A percentile compares a stretch with the other conserved stretches of the same genome.
These are phyloP conservation scores for Leptogaster cylindrica DNA, from an alignment of 2,888 invertebrate genomes.

Conservation along the genomic window DNA sequence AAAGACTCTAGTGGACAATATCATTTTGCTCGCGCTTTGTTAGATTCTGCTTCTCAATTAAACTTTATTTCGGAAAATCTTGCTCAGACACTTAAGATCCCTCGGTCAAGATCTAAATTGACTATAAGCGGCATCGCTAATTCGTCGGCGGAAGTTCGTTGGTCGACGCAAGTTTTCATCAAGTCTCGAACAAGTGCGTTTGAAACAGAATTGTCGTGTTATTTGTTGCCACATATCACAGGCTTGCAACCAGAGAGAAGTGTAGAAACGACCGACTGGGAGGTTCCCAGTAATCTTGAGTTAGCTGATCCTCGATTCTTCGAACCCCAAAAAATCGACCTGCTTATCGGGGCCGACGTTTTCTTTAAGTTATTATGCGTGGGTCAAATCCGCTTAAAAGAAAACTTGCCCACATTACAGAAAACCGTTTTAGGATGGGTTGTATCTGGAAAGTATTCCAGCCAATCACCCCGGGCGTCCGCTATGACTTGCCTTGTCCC, in stretches of 20 bases:
- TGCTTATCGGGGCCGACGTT: constrained; percentile 42
- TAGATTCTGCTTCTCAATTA: too few species aligned
- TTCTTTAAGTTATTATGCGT: constrained; percentile 36
- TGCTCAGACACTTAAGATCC: too few species aligned
- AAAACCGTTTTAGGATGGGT: constrained; percentile 40
- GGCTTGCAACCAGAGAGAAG: background rate
- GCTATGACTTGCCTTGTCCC: constrained; percentile 39
- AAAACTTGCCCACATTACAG: constrained; percentile 23
- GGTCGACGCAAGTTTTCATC: too few species aligned
- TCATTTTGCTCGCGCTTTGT: too few species aligned
- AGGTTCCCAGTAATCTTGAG: background rate
- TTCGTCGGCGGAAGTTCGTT: too few species aligned
- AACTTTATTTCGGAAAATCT: too few species aligned
- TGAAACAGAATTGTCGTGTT: too few species aligned
- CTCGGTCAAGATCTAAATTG: too few species aligned
- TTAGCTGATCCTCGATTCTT: constrained; percentile 38
- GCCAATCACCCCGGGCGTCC: too few species aligned
- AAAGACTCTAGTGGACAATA: too few species aligned
- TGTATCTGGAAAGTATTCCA: constrained; percentile 22
- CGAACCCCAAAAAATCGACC: constrained; percentile 3
- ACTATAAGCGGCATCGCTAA: too few species aligned
- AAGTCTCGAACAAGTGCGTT: too few species aligned
- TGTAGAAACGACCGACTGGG: background rate
- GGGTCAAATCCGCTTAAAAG: constrained; percentile 19
- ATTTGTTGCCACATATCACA: background rate